Conservation (phyloP, 2,113 vertebrate genomes). For the Pagrus major region DNA sequence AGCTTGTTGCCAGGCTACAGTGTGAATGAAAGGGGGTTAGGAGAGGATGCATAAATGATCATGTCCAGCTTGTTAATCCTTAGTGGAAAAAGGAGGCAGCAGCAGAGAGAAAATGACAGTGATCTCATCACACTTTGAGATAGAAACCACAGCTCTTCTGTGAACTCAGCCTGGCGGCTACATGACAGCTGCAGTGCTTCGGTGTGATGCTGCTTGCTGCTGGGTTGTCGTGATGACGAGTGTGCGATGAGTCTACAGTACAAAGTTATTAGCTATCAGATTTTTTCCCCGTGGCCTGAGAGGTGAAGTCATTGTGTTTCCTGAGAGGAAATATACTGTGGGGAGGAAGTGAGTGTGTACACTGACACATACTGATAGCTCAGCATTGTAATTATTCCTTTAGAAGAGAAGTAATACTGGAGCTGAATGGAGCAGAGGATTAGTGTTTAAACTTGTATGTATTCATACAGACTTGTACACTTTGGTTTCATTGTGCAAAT, state of each 20-base stretch:
- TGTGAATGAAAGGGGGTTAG: conserved; percentile 13
- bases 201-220: neutral
- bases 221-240: neutral
- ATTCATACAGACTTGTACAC: neutral
- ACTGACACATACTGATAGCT: neutral
- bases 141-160: neutral
- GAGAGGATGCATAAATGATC: conserved; percentile 27
- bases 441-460: neutral
- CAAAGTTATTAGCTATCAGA: conserved; percentile 6
- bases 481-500: neutral
- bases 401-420: neutral
- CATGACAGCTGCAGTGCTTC: conserved; percentile 9
- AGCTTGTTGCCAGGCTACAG: conserved; percentile 71
- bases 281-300: conserved; percentile 4
- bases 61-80: conserved; percentile 21
- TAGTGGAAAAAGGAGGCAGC: conserved; percentile 5
- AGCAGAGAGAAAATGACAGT: neutral
- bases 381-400: neutral
- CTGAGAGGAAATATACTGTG: conserved; percentile 13
- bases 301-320: conserved; percentile 35
- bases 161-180: neutral
- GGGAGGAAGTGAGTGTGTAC: neutral
- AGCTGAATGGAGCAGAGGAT: neutral
- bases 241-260: conserved; percentile 1
- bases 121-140: conserved; percentile 9